Base-by-base conservation (phyloP, 2,113 vertebrate genomes). In the Ophthalmolycus amberensis region DNA sequence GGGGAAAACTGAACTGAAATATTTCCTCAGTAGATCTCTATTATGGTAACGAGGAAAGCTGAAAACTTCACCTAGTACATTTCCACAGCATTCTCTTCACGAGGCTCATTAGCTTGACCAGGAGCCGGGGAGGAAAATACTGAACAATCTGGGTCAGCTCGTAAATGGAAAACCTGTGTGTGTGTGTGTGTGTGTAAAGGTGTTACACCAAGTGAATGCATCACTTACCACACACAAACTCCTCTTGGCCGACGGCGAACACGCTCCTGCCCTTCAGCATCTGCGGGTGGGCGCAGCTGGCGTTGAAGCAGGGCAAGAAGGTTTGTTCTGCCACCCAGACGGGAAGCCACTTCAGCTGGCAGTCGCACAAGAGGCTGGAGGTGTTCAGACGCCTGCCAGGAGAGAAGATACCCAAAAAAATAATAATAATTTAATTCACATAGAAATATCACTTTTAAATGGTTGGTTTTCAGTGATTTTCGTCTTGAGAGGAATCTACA, bases 321-420 rank as follows among this genome's bases (percentile, higher is more conserved):
- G 95, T 95, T 87, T 97, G 97, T 59, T 99, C 97, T 7, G 93
- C 94, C 95, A 98, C 95, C 98, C 98, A 99, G 86, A 95, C 93
- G 1, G 97, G 97, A 68, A 99, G 94, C 98, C 98, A 99, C 93
- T 98, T 98, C 77, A 99, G 93, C 78, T 99, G 98, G 94, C 98
- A 99, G 94, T 99, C 98, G 25, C 98, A 99, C 88, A 99, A 93
- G 81, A 99, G 96, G 87, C 98, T 99, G 3, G 98, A 98, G 0
- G 98, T 98, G 91, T 99, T 99, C 88, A 99, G 94, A 65, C 95
- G 95, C 86, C 98, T 99, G 95, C 69, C 71, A 22, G 52, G 25
- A 75, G 56, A 42, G 67, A 37, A 75, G 70, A 80, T 34, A 72
- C 44, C 59, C 54, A 25, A 76, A 63, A 64, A 50, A 32, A 4